These are phyloP conservation scores for Lochmaea capreae DNA, from an alignment of 2,888 invertebrate genomes.

Conservation along the genomic window DNA sequence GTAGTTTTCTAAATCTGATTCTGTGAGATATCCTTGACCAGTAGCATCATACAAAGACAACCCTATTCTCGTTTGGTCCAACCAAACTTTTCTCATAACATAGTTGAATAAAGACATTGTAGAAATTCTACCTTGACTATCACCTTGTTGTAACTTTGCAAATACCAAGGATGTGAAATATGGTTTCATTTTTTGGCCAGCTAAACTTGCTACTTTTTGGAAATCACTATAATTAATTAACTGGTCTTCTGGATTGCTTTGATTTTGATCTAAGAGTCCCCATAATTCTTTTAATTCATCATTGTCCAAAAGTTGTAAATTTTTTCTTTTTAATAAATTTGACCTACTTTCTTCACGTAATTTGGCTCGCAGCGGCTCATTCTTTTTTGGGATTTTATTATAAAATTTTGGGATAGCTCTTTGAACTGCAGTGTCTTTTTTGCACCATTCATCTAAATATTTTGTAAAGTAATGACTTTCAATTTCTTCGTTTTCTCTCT, in stretches of 20 bases:
- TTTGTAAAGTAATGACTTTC: conserved; percentile 59
- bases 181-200: conserved; percentile 70
- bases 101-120: conserved; percentile 94
- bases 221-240: conserved; percentile 89
- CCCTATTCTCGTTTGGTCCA: conserved; percentile 94
- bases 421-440: conserved; percentile 61
- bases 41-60: conserved; percentile 92
- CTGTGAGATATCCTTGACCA: conserved; percentile 75
- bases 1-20: conserved; percentile 92
- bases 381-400: conserved; percentile 80
- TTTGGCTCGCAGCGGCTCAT: conserved; percentile 82
- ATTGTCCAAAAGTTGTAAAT: conserved; percentile 85
- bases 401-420: conserved; percentile 81
- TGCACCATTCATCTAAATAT: conserved; percentile 54
- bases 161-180: conserved; percentile 91
- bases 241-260: conserved; percentile 83
- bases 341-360: conserved; percentile 90
- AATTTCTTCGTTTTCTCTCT: conserved; percentile 57
- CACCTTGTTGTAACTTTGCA: conserved; percentile 87
- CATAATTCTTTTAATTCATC: conserved; percentile 87
- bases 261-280: conserved; percentile 84
- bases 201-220: conserved; percentile 79
- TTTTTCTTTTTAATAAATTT: conserved; percentile 86
- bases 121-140: conserved; percentile 87
- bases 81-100: conserved; percentile 94